Evolutionary conservation across 2,888 invertebrate genomes (phyloP), one percentile per base, ranked within the genome.

Genomic region (Thera britannica): DNA sequence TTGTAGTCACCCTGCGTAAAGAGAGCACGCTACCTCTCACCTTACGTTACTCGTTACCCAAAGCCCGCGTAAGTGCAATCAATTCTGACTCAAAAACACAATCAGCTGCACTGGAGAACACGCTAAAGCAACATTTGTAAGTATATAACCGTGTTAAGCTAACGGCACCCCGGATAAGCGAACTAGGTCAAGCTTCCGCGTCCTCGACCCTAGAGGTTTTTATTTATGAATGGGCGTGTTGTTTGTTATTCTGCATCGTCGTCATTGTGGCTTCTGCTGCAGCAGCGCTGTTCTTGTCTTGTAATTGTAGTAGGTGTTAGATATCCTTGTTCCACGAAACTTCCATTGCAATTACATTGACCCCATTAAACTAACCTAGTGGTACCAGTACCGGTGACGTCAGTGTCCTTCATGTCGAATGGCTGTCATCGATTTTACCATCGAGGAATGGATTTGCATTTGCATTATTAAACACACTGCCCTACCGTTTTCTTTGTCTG

Each of bases 131-230:
- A 75, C 90, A 88, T 77, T 81, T 90, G 93, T 92, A 80, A 92
- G 92, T 92, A 84, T 66, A 62, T 11, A 57, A 73, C 62, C 68
- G 68, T 75, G 71, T 75, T 67, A 60, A 68, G 64, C 63, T 71
- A 67, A 72, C 62, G 68, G 70, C 70, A 76, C 75, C 76, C 75
- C 72, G 70, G 68, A 77, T 81, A 75, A 63, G 62, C 74, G 75
- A 93, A 87, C 79, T 92, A 86, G 93, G 93, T 92, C 93, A 92
- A 82, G 86, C 90, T 88, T 87, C 88, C 87, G 89, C 85, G 91
- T 89, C 88, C 90, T 88, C 88, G 81, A 83, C 83, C 83, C 82
- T 79, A 84, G 2, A 83, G 82, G 79, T 82, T 86, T 85, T 90
- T 87, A 87, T 87, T 90, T 89, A 88, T 88, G 87, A 88, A 86